Percentiles rank a stretch among this genome's conserved stretches.
These are phyloP conservation scores for Tretioscincus oriximinensis DNA, from an alignment of 2,113 vertebrate genomes.

Conservation along the genomic window DNA sequence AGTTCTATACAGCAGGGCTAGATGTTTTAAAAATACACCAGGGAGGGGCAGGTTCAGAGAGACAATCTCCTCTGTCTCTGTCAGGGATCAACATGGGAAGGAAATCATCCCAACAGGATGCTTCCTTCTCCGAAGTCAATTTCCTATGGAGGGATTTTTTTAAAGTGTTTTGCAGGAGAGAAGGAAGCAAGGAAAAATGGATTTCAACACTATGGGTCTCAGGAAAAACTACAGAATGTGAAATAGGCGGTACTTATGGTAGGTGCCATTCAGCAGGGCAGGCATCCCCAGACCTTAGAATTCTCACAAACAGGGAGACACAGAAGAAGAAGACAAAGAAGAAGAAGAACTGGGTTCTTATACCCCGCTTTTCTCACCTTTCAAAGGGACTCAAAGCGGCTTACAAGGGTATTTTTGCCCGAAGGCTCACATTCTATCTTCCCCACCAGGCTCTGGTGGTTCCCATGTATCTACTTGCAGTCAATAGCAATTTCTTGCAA, in stretches of 20 bases:
- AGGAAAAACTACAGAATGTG: not conserved
- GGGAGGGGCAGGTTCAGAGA: not conserved
- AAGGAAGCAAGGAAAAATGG: not conserved
- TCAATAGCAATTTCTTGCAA: too few relatives aligned
- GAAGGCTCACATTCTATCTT: too few relatives aligned
- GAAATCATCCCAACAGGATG: constrained; percentile 5
- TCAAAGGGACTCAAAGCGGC: too few relatives aligned
- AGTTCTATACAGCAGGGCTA: not conserved
- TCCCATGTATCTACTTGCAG: too few relatives aligned
- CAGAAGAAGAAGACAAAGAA: too few relatives aligned
- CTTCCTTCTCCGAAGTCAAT: constrained; percentile 15
- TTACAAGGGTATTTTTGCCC: too few relatives aligned
- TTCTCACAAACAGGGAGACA: not conserved
- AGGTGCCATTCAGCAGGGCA: not conserved
- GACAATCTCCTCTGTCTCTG: not conserved
- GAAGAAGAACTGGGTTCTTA: too few relatives aligned
- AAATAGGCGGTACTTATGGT: not conserved
- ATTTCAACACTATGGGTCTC: not conserved
- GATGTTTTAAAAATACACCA: not conserved
- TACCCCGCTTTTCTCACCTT: too few relatives aligned
- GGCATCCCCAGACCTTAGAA: not conserved
- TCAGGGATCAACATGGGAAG: not conserved
- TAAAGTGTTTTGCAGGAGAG: not conserved
- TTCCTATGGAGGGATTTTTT: not conserved
- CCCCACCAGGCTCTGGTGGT: too few relatives aligned